Evolutionary conservation across 2,113 vertebrate genomes (phyloP).

Genomic region (Eidolon helvum): DNA sequence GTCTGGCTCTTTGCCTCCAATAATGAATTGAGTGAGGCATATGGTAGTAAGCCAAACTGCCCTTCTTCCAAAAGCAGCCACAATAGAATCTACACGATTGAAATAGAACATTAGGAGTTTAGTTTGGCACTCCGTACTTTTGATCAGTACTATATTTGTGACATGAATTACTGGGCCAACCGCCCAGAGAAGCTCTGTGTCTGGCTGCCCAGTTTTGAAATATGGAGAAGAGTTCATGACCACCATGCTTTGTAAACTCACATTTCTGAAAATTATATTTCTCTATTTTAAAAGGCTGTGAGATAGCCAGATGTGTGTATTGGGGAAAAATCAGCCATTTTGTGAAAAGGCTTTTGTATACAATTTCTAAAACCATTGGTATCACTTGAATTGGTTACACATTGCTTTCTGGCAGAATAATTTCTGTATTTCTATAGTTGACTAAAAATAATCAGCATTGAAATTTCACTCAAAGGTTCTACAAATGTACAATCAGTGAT

Average conservation of each 20-base stretch:
- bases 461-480: conserved; percentile 59
- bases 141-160: conserved; percentile 60
- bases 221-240: conserved; percentile 67
- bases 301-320: conserved; percentile 72
- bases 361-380: conserved; percentile 72
- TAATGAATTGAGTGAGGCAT: conserved; percentile 26
- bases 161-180: conserved; percentile 62
- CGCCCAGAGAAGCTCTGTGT: conserved; percentile 52
- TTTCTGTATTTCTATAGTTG: conserved; percentile 61
- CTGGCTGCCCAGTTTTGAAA: conserved; percentile 58
- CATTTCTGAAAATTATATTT: conserved; percentile 73
- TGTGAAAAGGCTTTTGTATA: conserved; percentile 68
- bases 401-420: conserved; percentile 58
- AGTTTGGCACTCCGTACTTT: conserved; percentile 55
- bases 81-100: conserved; percentile 61
- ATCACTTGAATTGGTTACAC: conserved; percentile 71
- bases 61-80: conserved; percentile 59
- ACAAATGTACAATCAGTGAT: conserved; percentile 66
- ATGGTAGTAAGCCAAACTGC: conserved; percentile 45
- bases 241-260: conserved; percentile 60
- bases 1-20: conserved; percentile 40
- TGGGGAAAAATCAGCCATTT: conserved; percentile 72
- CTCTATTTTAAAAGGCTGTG: conserved; percentile 66
- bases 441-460: conserved; percentile 57
- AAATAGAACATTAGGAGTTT: conserved; percentile 64